phyloP scores from a whole-genome alignment of 2,113 vertebrate genomes.

The Saccopteryx leptura region DNA sequence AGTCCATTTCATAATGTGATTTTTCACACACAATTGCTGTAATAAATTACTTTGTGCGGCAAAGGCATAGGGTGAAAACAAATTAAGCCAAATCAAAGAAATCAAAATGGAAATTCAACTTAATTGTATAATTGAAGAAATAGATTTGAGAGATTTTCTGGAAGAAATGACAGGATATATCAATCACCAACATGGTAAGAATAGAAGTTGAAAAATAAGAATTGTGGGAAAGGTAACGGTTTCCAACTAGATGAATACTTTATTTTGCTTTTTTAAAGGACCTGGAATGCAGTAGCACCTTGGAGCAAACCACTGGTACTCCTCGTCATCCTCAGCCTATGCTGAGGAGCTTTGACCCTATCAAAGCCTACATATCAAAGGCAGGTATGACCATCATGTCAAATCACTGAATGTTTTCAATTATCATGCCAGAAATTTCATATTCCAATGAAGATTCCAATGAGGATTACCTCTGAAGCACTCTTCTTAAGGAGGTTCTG shows the following conservation, averaged over 20 bases:
- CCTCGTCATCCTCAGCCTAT: background rate
- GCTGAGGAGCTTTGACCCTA: background rate
- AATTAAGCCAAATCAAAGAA: background rate
- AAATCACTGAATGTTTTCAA: background rate
- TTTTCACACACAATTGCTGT: background rate
- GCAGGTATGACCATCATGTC: background rate
- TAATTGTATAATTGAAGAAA: slow-evolving; percentile 16
- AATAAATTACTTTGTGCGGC: background rate
- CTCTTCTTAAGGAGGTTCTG: background rate
- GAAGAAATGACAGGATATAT: slow-evolving; percentile 42
- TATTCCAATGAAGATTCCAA: background rate
- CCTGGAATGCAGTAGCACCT: background rate
- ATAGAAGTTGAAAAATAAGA: background rate
- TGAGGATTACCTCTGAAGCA: background rate
- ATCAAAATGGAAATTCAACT: background rate
- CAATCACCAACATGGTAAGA: slow-evolving; percentile 5
- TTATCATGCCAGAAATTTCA: background rate
- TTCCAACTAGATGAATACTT: background rate
- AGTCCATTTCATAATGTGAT: background rate
- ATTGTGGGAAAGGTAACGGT: background rate
- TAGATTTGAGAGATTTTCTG: background rate
- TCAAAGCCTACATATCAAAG: background rate
- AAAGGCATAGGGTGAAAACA: background rate
- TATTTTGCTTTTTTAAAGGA: slow-evolving; percentile 13
- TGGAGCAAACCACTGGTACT: background rate